Evolutionary conservation across 2,888 invertebrate species (phyloP), one percentile per base, ranked within the genome.

Genomic region (Nomada ruficornis): DNA sequence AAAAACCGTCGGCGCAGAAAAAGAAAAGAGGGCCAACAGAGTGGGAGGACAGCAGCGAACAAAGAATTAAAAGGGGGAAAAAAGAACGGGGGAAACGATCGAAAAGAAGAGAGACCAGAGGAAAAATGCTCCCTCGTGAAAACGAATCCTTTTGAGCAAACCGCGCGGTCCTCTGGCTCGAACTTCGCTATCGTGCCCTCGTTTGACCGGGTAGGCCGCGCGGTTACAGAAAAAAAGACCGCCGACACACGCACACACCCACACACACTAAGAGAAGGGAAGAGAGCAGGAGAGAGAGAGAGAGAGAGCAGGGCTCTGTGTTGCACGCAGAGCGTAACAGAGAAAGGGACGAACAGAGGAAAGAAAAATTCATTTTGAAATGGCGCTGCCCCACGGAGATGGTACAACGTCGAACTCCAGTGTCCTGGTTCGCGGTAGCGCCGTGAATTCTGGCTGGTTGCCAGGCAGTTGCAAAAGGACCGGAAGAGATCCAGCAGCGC

Each of bases 341-440:
- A 26, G 29, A 50, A 44, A 47, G 42, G 57, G 62, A 36, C 36
- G 80, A 72, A 75, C 59, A 60, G 68, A 69, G 71, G 73, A 60
- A 72, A 81, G 76, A 80, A 88, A 88, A 88, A 88, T 88, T 88
- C 88, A 88, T 88, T 88, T 88, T 86, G 83, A 88, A 88, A 88
- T 88, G 85, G 88, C 80, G 80, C 82, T 86, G 85, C 75, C 36
- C 85, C 81, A 83, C 82, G 78, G 76, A 77, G 82, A 83, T 74
- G 80, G 70, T 83, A 68, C 84, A 57, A 85, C 81, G 80, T 85
- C 86, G 84, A 88, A 88, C 85, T 86, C 85, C 57, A 77, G 83
- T 80, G 88, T 83, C 86, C 88, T 86, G 83, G 81, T 85, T 88
- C 85, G 81, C n/a, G 71, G 82, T 84, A 82, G 80, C 85, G 57